Evolutionary conservation across 2,888 invertebrate species (phyloP).

Genomic region (Graphium colonna): DNA sequence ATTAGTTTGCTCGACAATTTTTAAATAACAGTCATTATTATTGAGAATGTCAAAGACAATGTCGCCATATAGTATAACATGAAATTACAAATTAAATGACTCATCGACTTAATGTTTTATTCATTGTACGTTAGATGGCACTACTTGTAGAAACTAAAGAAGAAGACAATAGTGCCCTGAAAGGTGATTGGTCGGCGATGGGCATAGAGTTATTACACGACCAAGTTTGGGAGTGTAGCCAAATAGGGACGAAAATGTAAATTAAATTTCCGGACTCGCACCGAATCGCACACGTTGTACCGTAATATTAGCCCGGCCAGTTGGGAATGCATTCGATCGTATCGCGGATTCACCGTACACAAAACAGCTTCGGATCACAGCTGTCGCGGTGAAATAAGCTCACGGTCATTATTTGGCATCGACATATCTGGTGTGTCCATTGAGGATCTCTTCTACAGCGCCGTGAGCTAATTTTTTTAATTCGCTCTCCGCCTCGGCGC

Average conservation of each 20-base stretch:
- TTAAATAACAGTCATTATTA: too few relatives aligned
- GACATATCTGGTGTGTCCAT: slow-evolving; percentile 22
- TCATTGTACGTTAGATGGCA: slow-evolving; percentile 41
- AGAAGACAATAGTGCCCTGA: slow-evolving; percentile 30
- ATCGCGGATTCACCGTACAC: slow-evolving; percentile 22
- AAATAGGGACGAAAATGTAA: slow-evolving; percentile 52
- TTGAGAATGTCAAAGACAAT: not conserved
- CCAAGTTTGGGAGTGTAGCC: slow-evolving; percentile 47
- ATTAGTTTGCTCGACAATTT: too few relatives aligned
- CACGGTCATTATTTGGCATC: slow-evolving; percentile 24
- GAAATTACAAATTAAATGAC: not conserved
- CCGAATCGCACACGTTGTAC: slow-evolving; percentile 40
- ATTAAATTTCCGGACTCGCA: slow-evolving; percentile 40
- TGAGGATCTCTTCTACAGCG: slow-evolving; percentile 29
- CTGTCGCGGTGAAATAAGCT: slow-evolving; percentile 25
- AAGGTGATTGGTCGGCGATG: slow-evolving; percentile 48
- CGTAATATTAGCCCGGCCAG: slow-evolving; percentile 28
- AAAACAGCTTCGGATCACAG: slow-evolving; percentile 26
- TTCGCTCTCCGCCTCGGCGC: slow-evolving; percentile 43
- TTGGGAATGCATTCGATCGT: slow-evolving; percentile 31
- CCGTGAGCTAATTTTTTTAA: slow-evolving; percentile 33
- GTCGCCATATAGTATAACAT: not conserved
- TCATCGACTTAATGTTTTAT: not conserved
- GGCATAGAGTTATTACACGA: slow-evolving; percentile 46
- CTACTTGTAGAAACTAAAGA: slow-evolving; percentile 29